These are phyloP conservation scores for Prolemur simus DNA, from an alignment of 2,113 vertebrate genomes.

Conservation along the genomic window DNA sequence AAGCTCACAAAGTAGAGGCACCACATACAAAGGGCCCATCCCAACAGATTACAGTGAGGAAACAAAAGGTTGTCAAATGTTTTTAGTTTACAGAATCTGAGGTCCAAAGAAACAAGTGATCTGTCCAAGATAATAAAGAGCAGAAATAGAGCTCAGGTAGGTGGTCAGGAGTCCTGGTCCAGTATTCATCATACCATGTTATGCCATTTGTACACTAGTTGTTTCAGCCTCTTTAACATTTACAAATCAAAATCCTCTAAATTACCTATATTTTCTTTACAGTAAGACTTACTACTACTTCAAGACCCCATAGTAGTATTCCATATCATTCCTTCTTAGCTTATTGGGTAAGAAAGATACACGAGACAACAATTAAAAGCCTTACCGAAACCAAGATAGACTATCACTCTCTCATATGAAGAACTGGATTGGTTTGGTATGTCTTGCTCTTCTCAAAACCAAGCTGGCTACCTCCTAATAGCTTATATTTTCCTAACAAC, in stretches of 20 bases:
- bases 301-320: background rate
- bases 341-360: background rate
- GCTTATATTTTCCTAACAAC: background rate
- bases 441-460: background rate
- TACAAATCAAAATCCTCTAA: constrained; percentile 13
- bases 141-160: background rate
- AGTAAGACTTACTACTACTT: background rate
- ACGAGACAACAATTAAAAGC: background rate
- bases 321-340: background rate
- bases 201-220: background rate
- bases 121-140: background rate
- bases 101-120: background rate
- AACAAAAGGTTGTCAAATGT: background rate
- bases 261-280: background rate
- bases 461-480: background rate
- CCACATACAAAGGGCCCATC: background rate
- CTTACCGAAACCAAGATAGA: background rate
- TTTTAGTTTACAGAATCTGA: background rate
- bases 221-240: background rate
- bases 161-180: background rate
- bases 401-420: background rate
- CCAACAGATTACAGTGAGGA: background rate
- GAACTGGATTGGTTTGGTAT: background rate
- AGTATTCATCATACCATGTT: background rate
- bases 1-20: background rate